Base-by-base conservation (phyloP, 2,113 vertebrate genomes). In the Mungos mungo region DNA sequence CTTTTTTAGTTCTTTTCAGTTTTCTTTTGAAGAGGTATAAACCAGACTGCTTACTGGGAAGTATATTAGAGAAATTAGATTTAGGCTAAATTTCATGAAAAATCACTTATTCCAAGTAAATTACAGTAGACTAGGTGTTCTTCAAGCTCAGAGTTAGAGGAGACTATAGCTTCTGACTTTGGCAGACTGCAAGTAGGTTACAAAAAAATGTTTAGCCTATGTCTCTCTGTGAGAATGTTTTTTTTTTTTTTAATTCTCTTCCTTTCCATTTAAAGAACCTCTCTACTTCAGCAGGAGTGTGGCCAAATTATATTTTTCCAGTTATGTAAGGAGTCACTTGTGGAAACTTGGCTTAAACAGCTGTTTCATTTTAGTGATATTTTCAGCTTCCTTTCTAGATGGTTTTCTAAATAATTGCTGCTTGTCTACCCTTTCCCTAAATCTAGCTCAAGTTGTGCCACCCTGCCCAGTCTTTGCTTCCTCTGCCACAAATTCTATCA, bases 301-400 rank as follows among this genome's bases (percentile, higher is more conserved):
- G 50, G 63, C 68, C 92, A 96, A 96, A 96, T 96, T 98, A 93
- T 82, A 97, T 97, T 92, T 98, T 96, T 76, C 93, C 50, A 90
- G 86, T 97, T 98, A 96, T 85, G 7, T 96, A 98, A 98, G 33
- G 33, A 97, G 63, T 92, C 95, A 83, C 38, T 16, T 97, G 14
- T 97, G 50, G 92, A 97, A 97, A 95, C 50, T 85, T 89, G 87
- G 82, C 85, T 96, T 89, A 87, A 95, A 96, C 35, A 96, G 27
- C 14, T 90, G n/a, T 79, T 91, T 95, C 66, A 47, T 89, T 92
- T 97, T 50, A 71, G 74, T 90, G 74, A 33, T 87, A 95, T 92
- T 95, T 95, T 96, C 86, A 95, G 38, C 54, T 96, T 81, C 25
- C 60, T 25, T 84, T 88, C 21, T 60, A 23, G 25, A 63, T 80